Base-by-base conservation (phyloP, 2,888 invertebrate genomes). In the Torymus auratus region DNA sequence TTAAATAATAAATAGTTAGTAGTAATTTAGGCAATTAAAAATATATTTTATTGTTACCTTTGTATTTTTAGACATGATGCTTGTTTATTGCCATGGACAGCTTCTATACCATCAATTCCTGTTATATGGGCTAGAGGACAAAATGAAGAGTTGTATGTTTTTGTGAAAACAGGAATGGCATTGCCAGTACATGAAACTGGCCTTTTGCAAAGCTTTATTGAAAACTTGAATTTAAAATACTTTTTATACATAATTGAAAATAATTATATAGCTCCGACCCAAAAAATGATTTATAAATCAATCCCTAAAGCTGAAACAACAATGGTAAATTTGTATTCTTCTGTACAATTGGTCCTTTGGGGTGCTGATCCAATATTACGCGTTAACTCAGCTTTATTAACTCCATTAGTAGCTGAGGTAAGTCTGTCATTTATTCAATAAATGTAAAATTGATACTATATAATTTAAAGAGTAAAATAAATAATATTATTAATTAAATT, bases 1-100 rank as follows among this genome's bases (percentile, higher is more conserved):
- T 17, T 58, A 20, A 65, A 23, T 3, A 12, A 76, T 60, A n/a
- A 15, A 14, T 73, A 67, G 5, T 68, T 67, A 41, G 5, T 41
- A 41, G 41, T 7, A 5, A 41, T 41, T 4, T 41, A 41, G 5
- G 41, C 41, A 41, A 41, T 1, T 41, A 5, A 41, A 41, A 41
- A 10, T 41, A 7, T 41, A 41, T 41, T 28, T 41, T 41, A 41
- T 7, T 41, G 0, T 41, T 41, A 41, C 7, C 7, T 41, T 41
- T 41, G 41, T 41, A 41, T 56, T 65, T 76, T 72, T 77, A 90
- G 90, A 80, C 90, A 91, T 56, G 91, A 91, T 60, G 90, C 86
- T 10, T 91, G 91, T 71, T 83, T 91, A 17, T 71, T 91, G 60
- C 90, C 90, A n/a, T 90, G 89, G 89, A 78, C 84, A 12, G 85